phyloP scores from a whole-genome alignment of 64 coral and sea anemone species.

The Stylophora pistillata region DNA sequence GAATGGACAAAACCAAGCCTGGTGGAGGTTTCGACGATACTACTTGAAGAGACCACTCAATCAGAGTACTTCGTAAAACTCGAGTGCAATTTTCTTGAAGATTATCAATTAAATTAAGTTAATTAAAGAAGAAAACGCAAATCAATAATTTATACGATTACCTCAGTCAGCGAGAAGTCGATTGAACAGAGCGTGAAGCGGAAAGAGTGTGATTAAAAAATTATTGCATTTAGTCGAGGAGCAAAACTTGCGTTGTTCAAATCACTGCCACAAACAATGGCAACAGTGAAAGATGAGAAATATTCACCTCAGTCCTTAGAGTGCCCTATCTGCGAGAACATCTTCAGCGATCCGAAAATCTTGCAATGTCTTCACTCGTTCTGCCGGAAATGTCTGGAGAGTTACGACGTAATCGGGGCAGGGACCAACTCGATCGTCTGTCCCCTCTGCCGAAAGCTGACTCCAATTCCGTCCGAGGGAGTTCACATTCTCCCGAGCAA shows the following conservation, averaged over 20 bases:
- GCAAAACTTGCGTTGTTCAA: constrained; percentile 9
- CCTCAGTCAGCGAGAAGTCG: constrained; percentile 3
- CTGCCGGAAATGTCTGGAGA: constrained; percentile 92
- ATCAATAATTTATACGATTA: constrained; percentile 29
- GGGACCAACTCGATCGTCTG: constrained; percentile 85
- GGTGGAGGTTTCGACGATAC: too few species aligned
- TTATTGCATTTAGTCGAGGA: constrained; percentile 52
- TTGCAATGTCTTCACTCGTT: constrained; percentile 92
- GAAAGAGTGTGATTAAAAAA: constrained; percentile 75
- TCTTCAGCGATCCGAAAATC: constrained; percentile 94
- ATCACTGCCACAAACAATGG: constrained; percentile 71
- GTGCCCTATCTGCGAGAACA: constrained; percentile 81
- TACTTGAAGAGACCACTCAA: too few species aligned
- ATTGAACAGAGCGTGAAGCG: constrained; percentile 39
- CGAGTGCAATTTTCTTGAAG: not conserved
- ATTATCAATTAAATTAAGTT: not conserved
- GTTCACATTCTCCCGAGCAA: constrained; percentile 52
- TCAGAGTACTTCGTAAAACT: not conserved
- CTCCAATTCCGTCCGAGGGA: constrained; percentile 67
- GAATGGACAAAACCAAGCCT: not conserved
- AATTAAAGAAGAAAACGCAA: not conserved
- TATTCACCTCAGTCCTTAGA: constrained; percentile 87
- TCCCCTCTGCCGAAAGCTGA: constrained; percentile 87
- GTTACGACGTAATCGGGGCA: constrained; percentile 80
- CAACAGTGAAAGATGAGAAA: constrained; percentile 76